Evolutionary conservation across 1,140 invertebrate genomes (phyloP).

Genomic region (Bicyclus anynana): DNA sequence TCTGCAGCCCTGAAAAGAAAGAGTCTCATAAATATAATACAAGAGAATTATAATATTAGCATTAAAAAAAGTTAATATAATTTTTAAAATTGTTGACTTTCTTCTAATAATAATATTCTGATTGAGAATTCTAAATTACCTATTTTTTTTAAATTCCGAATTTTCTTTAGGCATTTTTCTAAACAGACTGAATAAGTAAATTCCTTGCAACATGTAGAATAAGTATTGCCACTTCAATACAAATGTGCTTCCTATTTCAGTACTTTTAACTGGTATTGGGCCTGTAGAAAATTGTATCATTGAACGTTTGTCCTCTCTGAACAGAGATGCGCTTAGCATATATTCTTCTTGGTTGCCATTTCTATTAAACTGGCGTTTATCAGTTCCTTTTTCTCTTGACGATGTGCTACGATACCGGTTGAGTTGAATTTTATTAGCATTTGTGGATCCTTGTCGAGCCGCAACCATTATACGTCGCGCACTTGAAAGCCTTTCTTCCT

Average conservation of each 20-base stretch:
- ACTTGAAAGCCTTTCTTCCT: neutral
- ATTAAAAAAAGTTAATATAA: neutral
- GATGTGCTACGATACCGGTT: too few species aligned
- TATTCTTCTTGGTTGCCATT: neutral
- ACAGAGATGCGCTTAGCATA: neutral
- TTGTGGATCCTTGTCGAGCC: neutral
- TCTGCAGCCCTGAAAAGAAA: conserved; percentile 21
- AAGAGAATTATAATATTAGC: too few species aligned
- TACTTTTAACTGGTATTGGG: neutral
- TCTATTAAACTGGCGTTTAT: neutral
- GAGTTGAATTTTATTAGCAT: neutral
- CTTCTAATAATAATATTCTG: too few species aligned
- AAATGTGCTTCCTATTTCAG: neutral
- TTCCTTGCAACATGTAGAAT: conserved; percentile 19
- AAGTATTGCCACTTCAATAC: conserved; percentile 26
- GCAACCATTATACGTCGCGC: neutral
- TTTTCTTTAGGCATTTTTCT: conserved; percentile 15
- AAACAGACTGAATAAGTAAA: conserved; percentile 13
- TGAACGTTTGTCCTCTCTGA: neutral
- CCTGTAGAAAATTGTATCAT: neutral
- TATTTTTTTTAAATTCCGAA: conserved; percentile 27
- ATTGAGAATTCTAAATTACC: too few species aligned
- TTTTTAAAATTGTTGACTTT: neutral
- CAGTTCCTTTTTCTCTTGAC: neutral
- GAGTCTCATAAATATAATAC: conserved; percentile 9